Conservation (phyloP, 2,888 invertebrate genomes). For the Nephrocerus scutellatus region DNA sequence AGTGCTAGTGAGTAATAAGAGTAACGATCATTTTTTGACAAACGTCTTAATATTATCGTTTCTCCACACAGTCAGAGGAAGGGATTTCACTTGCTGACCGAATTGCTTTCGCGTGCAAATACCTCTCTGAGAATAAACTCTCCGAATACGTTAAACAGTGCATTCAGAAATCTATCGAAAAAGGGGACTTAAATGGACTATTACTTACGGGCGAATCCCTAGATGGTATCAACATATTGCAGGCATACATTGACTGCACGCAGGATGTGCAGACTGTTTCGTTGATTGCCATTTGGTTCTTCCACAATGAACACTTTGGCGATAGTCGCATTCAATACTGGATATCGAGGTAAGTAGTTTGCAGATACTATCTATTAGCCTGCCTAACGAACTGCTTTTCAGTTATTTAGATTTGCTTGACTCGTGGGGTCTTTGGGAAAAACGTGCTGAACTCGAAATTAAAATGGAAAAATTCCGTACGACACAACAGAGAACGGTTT, state of each 20-base stretch:
- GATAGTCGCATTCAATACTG: constrained; percentile 58
- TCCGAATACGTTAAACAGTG: constrained; percentile 69
- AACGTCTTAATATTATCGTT: constrained; percentile 27
- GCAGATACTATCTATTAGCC: not conserved
- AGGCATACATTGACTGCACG: constrained; percentile 77
- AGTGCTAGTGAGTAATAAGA: constrained; percentile 57
- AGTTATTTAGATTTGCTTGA: constrained; percentile 81
- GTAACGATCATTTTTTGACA: not conserved
- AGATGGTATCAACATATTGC: constrained; percentile 73
- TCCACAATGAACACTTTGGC: constrained; percentile 62
- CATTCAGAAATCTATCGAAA: constrained; percentile 61
- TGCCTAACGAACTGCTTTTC: constrained; percentile 15
- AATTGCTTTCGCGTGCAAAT: constrained; percentile 85
- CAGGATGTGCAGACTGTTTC: constrained; percentile 90
- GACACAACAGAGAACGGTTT: constrained; percentile 58
- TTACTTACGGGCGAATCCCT: constrained; percentile 74
- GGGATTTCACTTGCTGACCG: constrained; percentile 81
- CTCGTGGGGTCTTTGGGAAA: constrained; percentile 85
- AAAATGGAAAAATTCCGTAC: constrained; percentile 54
- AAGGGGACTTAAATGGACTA: constrained; percentile 77
- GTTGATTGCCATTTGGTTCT: constrained; percentile 69
- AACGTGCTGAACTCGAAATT: constrained; percentile 83
- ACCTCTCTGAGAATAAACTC: constrained; percentile 72
- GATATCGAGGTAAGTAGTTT: constrained; percentile 56
- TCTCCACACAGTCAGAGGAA: constrained; percentile 60